phyloP scores from a whole-genome alignment of 1,140 invertebrate genomes.

The Pantala flavescens region DNA sequence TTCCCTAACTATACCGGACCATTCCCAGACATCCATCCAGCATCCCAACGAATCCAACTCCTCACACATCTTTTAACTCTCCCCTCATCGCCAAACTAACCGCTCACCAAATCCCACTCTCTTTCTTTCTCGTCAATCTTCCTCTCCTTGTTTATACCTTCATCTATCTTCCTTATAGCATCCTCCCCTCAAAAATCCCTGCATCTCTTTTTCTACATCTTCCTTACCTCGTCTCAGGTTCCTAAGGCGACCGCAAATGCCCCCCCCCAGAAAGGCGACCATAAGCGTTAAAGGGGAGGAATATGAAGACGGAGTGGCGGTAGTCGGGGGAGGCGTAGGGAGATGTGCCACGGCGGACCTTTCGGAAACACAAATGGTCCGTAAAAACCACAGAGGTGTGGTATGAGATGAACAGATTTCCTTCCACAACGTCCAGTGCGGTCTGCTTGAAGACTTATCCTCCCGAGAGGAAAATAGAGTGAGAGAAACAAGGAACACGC shows the following conservation, averaged over 20 bases:
- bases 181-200: slow-evolving; percentile 1
- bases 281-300: not conserved
- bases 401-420: not conserved
- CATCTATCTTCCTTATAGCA: not conserved
- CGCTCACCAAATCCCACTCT: not conserved
- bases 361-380: not conserved
- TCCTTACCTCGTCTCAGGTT: not conserved
- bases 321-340: not conserved
- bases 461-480: not conserved
- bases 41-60: not conserved
- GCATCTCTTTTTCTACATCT: not conserved
- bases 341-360: not conserved
- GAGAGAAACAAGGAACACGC: not conserved
- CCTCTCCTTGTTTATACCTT: not conserved
- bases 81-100: not conserved
- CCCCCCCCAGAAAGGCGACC: not conserved
- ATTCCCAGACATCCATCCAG: not conserved
- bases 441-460: not conserved
- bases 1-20: no score
- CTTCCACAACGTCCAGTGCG: not conserved
- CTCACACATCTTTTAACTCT: not conserved
- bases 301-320: not conserved
- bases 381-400: slow-evolving; percentile 3
- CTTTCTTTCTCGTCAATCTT: not conserved
- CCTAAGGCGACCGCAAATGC: not conserved